Evolutionary conservation across 2,113 vertebrate species (phyloP).

Genomic region (Semicossyphus pulcher): DNA sequence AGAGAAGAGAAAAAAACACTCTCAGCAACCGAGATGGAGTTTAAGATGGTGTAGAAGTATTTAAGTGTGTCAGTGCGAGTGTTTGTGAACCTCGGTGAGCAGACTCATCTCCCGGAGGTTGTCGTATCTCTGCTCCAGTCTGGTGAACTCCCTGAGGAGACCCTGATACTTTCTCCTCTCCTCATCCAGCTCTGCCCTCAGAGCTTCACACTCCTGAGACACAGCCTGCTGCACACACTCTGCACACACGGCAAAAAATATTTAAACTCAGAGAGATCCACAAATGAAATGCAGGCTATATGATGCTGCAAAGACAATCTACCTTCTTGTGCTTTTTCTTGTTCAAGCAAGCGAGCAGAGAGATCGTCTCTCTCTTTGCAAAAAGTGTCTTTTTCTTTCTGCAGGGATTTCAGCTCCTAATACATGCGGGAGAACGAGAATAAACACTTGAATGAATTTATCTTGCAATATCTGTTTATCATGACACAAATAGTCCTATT

Average conservation of each 20-base stretch:
- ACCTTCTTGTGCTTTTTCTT: conserved; percentile 76
- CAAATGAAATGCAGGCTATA: not conserved
- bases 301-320: not conserved
- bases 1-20: not conserved
- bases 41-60: not conserved
- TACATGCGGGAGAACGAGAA: not conserved
- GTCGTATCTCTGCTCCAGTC: conserved; percentile 86
- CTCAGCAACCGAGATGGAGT: not conserved
- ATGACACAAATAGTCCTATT: not conserved
- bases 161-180: conserved; percentile 82
- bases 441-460: too few species aligned
- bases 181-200: conserved; percentile 82
- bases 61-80: not conserved
- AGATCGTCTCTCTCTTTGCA: conserved; percentile 72
- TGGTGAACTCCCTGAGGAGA: conserved; percentile 82
- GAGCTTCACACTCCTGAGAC: conserved; percentile 42
- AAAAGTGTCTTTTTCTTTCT: conserved; percentile 68
- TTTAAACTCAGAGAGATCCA: too few species aligned
- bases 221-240: conserved; percentile 61
- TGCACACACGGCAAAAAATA: conserved; percentile 42
- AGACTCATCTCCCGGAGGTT: conserved; percentile 83
- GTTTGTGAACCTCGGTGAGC: conserved; percentile 77
- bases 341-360: conserved; percentile 58
- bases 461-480: too few species aligned
- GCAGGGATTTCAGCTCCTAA: conserved; percentile 72